Conservation (phyloP, 2,797 vertebrate species). For the Hoplostethus atlanticus region DNA sequence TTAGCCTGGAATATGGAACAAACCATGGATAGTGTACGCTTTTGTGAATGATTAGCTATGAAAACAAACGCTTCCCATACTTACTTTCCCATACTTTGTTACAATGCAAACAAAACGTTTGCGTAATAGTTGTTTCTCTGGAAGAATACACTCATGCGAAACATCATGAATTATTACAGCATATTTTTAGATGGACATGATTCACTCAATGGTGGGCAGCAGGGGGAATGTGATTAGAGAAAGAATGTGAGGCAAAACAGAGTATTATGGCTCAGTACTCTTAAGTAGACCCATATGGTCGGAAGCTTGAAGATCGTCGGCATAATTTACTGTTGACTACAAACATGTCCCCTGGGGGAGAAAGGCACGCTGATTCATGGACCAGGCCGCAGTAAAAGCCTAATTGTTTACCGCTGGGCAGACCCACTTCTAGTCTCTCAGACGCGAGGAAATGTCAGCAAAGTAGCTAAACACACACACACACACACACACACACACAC, state of each 20-base stretch:
- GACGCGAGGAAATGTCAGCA: not conserved
- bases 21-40: not conserved
- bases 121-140: not conserved
- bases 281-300: slow-evolving; percentile 62
- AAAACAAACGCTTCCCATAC: not conserved
- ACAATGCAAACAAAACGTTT: slow-evolving; percentile 3
- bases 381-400: too few relatives aligned
- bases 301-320: slow-evolving; percentile 6
- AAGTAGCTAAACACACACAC: not conserved
- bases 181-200: slow-evolving; percentile 34
- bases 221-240: too few relatives aligned
- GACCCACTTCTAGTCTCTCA: not conserved
- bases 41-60: slow-evolving; percentile 1
- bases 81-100: not conserved
- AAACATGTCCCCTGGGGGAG: slow-evolving; percentile 36
- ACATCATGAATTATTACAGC: not conserved
- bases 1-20: too few relatives aligned
- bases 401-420: slow-evolving; percentile 26
- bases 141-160: not conserved
- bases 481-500: not conserved
- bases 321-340: slow-evolving; percentile 24
- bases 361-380: slow-evolving; percentile 35
- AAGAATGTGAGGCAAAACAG: slow-evolving; percentile 37
- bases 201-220: slow-evolving; percentile 2
- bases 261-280: slow-evolving; percentile 22